Conservation (phyloP, 1,140 invertebrate species). For the Trinorchestia longiramus region DNA sequence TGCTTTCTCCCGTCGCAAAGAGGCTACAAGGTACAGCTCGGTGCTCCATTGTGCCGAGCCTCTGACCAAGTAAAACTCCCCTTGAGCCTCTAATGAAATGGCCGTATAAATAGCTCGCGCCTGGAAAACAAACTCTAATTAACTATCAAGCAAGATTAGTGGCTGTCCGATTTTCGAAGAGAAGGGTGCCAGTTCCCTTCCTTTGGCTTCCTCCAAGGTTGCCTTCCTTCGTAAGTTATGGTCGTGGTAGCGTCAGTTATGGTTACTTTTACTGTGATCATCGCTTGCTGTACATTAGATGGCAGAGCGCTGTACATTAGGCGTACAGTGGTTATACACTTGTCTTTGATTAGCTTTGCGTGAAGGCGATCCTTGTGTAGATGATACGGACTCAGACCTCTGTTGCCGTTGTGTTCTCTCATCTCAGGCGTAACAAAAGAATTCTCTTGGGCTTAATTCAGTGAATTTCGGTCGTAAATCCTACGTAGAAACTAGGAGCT, state of each 20-base stretch:
- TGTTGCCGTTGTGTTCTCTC: neutral
- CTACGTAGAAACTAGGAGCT: neutral
- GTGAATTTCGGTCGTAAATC: neutral
- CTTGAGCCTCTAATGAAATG: slow-evolving; percentile 40
- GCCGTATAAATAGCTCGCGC: slow-evolving; percentile 48
- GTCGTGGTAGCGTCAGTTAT: neutral
- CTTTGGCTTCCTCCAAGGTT: neutral
- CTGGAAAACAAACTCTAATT: slow-evolving; percentile 46
- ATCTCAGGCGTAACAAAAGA: neutral
- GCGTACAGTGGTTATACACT: neutral
- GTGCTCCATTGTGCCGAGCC: neutral
- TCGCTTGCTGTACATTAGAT: neutral
- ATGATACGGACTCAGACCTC: neutral
- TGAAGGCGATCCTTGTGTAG: neutral
- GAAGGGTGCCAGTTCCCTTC: neutral
- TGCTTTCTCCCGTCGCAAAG: neutral
- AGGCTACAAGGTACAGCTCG: neutral
- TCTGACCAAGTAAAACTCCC: neutral
- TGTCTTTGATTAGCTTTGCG: neutral
- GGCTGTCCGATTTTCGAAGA: slow-evolving; percentile 44
- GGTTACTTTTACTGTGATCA: neutral
- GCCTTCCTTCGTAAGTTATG: neutral
- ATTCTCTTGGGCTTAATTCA: neutral
- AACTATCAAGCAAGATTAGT: slow-evolving; percentile 51
- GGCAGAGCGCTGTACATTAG: no score